Conservation (phyloP, 2,888 invertebrate species). For the Platycnemis pennipes region DNA sequence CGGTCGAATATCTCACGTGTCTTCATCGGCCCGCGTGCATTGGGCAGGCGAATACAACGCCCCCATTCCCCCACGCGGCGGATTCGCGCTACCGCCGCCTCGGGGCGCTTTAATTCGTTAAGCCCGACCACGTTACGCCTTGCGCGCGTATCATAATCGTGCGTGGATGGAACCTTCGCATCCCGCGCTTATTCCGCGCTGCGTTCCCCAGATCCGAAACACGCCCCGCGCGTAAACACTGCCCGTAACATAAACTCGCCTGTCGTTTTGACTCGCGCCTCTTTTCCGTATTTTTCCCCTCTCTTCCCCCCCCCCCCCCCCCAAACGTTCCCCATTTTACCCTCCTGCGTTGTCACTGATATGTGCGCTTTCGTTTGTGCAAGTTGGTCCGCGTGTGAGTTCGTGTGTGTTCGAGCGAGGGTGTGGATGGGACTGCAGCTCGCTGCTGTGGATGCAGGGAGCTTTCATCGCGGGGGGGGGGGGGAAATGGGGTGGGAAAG, state of each 20-base stretch:
- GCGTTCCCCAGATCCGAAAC: background rate
- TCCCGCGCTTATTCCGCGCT: background rate
- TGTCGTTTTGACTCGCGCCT: slow-evolving; percentile 24
- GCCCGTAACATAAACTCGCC: slow-evolving; percentile 10
- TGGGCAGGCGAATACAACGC: background rate
- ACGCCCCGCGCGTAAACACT: background rate
- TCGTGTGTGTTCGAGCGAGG: background rate
- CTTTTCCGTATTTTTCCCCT: background rate
- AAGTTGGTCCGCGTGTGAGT: background rate
- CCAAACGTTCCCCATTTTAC: background rate
- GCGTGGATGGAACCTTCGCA: background rate
- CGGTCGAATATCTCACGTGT: background rate
- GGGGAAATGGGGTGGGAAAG: too few species aligned
- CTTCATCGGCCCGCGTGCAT: background rate
- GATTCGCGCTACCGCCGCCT: too few species aligned
- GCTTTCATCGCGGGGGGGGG: background rate
- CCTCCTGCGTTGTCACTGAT: background rate
- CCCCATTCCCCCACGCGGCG: background rate
- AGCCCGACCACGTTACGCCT: background rate
- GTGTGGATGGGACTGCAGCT: background rate
- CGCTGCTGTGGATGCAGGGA: background rate
- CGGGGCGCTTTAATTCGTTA: slow-evolving; percentile 11
- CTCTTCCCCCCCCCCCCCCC: background rate
- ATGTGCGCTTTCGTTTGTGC: background rate
- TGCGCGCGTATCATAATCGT: background rate